Conservation (phyloP, 64 coral and sea anemone genomes). For the Stylophora pistillata region DNA sequence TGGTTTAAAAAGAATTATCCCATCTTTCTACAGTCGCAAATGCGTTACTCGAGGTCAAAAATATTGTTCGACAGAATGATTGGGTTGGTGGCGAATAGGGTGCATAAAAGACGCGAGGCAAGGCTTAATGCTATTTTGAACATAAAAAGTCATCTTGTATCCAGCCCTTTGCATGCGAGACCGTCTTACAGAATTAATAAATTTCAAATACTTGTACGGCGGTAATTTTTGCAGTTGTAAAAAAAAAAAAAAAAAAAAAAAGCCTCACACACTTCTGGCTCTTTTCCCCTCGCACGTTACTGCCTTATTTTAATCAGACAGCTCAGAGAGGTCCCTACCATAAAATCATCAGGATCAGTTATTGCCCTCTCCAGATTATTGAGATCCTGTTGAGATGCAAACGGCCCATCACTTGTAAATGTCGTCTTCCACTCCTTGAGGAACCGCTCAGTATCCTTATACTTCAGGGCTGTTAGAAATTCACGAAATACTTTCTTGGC, state of each 20-base stretch:
- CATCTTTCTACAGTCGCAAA: not conserved
- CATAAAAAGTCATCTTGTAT: too few relatives aligned
- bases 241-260: too few relatives aligned
- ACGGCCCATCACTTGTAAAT: slow-evolving; percentile 32
- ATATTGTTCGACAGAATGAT: too few relatives aligned
- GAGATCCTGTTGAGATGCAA: slow-evolving; percentile 29
- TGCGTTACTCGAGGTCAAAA: too few relatives aligned
- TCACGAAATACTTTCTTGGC: slow-evolving; percentile 1
- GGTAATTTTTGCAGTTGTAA: too few relatives aligned
- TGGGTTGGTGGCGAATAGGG: too few relatives aligned
- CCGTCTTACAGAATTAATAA: too few relatives aligned
- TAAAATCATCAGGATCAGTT: slow-evolving; percentile 47
- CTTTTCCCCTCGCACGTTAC: not conserved
- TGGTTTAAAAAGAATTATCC: too few relatives aligned
- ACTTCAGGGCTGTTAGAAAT: not conserved
- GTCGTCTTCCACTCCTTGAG: slow-evolving; percentile 56
- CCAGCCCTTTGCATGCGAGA: too few relatives aligned
- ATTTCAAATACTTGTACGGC: too few relatives aligned
- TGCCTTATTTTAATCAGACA: not conserved
- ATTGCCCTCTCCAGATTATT: not conserved
- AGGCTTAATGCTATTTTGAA: too few relatives aligned
- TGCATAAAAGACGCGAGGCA: too few relatives aligned
- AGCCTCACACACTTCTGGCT: not conserved
- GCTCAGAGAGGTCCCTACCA: not conserved
- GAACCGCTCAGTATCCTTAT: slow-evolving; percentile 4